phyloP scores from a whole-genome alignment of 2,113 vertebrate species.

The Thoracochromis brauschi region DNA sequence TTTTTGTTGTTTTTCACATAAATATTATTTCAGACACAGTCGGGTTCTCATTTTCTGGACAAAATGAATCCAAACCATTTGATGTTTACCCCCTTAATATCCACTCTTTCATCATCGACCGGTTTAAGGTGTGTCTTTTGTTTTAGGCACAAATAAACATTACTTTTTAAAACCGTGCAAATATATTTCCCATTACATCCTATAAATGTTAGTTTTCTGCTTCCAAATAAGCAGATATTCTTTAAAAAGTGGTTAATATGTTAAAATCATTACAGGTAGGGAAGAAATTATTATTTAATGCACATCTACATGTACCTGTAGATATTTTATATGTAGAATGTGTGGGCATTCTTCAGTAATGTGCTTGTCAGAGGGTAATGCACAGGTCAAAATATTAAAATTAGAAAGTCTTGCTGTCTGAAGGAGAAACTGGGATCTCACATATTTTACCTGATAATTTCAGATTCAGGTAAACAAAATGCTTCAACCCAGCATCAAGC shows the following conservation, averaged over 20 bases:
- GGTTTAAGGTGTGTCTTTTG: background rate
- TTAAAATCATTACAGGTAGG: background rate
- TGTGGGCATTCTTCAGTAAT: background rate
- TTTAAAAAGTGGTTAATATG: background rate
- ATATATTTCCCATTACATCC: background rate
- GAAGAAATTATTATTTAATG: background rate
- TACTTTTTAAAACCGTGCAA: background rate
- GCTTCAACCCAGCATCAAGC: background rate
- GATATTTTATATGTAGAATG: background rate
- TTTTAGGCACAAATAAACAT: background rate
- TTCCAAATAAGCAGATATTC: background rate
- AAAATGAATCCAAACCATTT: background rate
- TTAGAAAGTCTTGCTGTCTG: background rate
- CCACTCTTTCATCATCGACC: background rate
- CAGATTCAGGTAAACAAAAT: background rate
- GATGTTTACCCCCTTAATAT: fast-evolving
- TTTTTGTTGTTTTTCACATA: background rate
- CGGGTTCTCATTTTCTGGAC: fast-evolving
- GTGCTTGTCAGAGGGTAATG: background rate
- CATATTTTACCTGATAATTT: background rate
- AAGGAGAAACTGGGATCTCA: background rate
- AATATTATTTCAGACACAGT: background rate
- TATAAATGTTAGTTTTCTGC: background rate
- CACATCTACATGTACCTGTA: fast-evolving
- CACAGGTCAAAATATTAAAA: background rate